phyloP scores from a whole-genome alignment of 2,113 vertebrate genomes.

The Serilophus lunatus region DNA sequence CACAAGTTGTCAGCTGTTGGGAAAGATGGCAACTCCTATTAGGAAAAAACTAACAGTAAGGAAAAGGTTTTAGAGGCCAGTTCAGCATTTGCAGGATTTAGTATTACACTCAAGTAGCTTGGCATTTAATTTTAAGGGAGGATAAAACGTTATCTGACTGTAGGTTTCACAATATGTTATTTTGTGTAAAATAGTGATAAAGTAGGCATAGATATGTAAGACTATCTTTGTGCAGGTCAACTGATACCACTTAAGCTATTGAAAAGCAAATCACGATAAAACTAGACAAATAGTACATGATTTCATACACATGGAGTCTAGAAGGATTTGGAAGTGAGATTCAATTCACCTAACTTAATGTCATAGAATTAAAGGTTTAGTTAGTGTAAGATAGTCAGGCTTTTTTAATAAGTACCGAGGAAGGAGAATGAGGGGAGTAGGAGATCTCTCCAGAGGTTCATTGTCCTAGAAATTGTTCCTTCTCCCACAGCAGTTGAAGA shows the following conservation, averaged over 20 bases:
- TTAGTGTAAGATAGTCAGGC: not conserved
- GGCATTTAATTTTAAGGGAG: conserved; percentile 50
- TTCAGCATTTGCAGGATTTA: conserved; percentile 46
- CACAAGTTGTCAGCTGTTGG: conserved; percentile 53
- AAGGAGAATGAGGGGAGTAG: not conserved
- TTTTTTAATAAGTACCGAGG: not conserved
- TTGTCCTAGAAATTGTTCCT: not conserved
- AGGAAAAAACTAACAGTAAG: not conserved
- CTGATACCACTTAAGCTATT: not conserved
- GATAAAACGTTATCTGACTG: not conserved
- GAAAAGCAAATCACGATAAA: not conserved
- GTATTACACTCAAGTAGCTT: conserved; percentile 3
- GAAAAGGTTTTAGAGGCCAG: not conserved
- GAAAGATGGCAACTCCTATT: conserved; percentile 29
- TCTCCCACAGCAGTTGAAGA: not conserved
- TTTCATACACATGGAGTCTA: not conserved
- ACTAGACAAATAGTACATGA: not conserved
- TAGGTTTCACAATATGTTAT: conserved; percentile 2
- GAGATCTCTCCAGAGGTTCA: not conserved
- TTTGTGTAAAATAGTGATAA: not conserved
- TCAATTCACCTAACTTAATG: not conserved
- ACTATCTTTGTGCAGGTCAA: not conserved
- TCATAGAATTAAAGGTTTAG: not conserved
- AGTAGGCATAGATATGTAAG: not conserved
- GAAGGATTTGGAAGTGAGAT: not conserved